Percentiles rank a stretch among this genome's conserved stretches.
Conservation (phyloP, 2,113 vertebrate genomes). For the Archilochus colubris region DNA sequence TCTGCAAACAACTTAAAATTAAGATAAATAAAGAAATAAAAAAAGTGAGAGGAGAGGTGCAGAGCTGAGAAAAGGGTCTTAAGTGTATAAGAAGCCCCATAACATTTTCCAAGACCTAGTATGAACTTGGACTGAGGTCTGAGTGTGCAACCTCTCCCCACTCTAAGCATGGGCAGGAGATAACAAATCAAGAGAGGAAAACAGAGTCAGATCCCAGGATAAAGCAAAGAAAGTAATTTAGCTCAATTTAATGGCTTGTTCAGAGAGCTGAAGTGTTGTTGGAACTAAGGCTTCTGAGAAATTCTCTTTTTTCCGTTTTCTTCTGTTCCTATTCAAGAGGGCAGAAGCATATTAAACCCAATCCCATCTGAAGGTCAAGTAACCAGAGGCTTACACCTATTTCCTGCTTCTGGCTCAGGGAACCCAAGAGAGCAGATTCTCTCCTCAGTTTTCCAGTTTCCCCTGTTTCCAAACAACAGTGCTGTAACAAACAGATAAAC, state of each 20-base stretch:
- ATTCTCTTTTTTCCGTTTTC: neutral
- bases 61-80: neutral
- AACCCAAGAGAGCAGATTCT: neutral
- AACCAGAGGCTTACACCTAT: neutral
- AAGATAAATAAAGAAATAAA: neutral
- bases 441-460: neutral
- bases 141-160: neutral
- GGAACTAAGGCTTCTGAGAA: neutral
- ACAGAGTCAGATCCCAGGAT: neutral
- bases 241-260: neutral
- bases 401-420: neutral
- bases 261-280: neutral
- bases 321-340: neutral
- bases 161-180: neutral
- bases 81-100: neutral
- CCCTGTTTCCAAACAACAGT: neutral
- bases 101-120: neutral
- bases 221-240: neutral
- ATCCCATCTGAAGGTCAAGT: neutral
- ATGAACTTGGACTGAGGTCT: neutral
- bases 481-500: neutral
- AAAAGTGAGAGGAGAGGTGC: neutral
- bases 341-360: neutral
- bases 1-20: neutral
- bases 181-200: neutral